These are phyloP conservation scores for Cariama cristata DNA, from an alignment of 2,113 vertebrate species.

Conservation along the genomic window DNA sequence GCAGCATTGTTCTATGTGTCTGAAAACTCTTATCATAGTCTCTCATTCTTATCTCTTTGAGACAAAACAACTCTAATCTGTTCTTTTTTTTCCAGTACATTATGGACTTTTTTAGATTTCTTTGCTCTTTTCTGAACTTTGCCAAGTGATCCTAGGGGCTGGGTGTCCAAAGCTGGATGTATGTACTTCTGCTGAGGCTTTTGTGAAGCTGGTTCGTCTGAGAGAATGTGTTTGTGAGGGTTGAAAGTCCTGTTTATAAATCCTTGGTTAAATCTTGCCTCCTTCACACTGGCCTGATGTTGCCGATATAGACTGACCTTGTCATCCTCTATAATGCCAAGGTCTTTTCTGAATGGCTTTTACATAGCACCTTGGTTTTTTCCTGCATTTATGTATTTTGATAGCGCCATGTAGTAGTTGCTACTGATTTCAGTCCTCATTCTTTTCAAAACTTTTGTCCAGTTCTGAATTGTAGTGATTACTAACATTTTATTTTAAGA, in stretches of 20 bases:
- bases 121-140: neutral
- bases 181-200: neutral
- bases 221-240: neutral
- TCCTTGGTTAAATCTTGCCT: neutral
- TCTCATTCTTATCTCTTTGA: neutral
- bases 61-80: neutral
- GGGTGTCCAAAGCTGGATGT: neutral
- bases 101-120: neutral
- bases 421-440: neutral
- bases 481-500: neutral
- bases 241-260: neutral
- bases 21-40: neutral
- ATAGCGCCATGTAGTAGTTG: neutral
- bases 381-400: neutral
- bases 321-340: neutral
- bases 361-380: neutral
- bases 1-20: neutral
- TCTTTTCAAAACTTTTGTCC: neutral
- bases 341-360: neutral
- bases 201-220: neutral
- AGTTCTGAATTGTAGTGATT: neutral
- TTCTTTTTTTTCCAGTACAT: rapidly evolving
- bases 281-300: neutral
- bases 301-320: neutral
- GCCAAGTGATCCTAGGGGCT: neutral